Evolutionary conservation across 2,113 vertebrate species (phyloP).

Genomic region (Salvator merianae): DNA sequence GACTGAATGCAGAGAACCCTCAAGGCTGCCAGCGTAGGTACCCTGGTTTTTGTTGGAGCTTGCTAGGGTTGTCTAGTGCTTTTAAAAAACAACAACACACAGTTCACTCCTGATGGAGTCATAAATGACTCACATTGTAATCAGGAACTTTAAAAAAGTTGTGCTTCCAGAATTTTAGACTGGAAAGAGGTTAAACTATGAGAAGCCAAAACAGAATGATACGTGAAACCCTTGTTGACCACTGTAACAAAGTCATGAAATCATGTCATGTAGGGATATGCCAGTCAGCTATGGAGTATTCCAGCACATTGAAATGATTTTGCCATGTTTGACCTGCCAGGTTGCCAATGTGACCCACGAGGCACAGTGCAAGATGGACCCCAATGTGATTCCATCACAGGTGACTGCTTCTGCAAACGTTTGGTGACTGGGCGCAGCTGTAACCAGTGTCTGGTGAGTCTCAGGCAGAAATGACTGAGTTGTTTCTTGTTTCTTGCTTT

Average conservation of each 20-base stretch:
- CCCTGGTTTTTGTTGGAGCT: not conserved
- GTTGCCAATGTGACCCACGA: slow-evolving; percentile 82
- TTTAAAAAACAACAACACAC: no score
- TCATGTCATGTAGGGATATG: not conserved
- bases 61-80: not conserved
- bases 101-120: no score
- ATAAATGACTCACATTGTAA: no score
- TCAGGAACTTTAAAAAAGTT: no score
- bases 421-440: slow-evolving; percentile 84
- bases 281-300: not conserved
- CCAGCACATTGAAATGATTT: not conserved
- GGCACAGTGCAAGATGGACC: slow-evolving; percentile 75
- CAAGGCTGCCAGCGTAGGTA: slow-evolving; percentile 81
- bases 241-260: not conserved
- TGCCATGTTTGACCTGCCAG: slow-evolving; percentile 54
- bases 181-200: no score
- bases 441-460: slow-evolving; percentile 85
- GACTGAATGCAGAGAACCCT: slow-evolving; percentile 78
- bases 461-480: no score
- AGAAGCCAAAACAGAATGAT: no score
- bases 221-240: no score
- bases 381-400: slow-evolving; percentile 83
- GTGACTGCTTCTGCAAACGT: slow-evolving; percentile 87
- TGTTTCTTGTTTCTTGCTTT: not conserved
- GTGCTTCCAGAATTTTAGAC: no score